phyloP scores from a whole-genome alignment of 2,888 invertebrate species.

The Dolichopus griseipennis region DNA sequence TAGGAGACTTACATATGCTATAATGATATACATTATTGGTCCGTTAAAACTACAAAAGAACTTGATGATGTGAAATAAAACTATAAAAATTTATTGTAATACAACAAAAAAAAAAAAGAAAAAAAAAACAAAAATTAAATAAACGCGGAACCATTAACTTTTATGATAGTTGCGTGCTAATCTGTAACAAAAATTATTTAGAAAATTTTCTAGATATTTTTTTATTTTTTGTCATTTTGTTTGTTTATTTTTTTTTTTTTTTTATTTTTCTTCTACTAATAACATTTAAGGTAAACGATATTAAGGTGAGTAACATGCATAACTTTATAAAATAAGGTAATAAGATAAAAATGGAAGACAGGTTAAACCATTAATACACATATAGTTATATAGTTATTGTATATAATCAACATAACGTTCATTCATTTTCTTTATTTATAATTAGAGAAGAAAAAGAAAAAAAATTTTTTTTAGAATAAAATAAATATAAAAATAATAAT shows the following conservation, averaged over 20 bases:
- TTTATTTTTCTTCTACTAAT: neutral
- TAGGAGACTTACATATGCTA: too few species aligned
- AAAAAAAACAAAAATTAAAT: slow-evolving; percentile 1
- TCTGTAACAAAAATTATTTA: slow-evolving; percentile 7
- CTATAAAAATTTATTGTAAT: slow-evolving; percentile 6
- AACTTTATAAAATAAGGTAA: neutral
- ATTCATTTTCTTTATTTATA: neutral
- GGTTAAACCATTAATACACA: neutral
- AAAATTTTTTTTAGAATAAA: too few species aligned
- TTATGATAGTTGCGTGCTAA: slow-evolving; percentile 10
- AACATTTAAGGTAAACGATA: neutral
- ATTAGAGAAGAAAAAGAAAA: too few species aligned
- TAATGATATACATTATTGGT: neutral
- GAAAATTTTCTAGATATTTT: neutral
- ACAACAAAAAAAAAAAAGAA: neutral
- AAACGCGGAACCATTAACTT: slow-evolving; percentile 7
- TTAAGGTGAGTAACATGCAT: slow-evolving; percentile 6
- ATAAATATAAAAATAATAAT: too few species aligned
- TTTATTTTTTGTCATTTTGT: neutral
- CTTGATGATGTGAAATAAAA: neutral
- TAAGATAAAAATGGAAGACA: neutral
- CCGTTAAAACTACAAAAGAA: neutral
- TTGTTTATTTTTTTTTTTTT: neutral
- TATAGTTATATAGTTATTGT: neutral
- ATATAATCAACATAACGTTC: neutral